These are phyloP conservation scores for Leucophora obtusa DNA, from an alignment of 2,888 invertebrate species.

Conservation along the genomic window DNA sequence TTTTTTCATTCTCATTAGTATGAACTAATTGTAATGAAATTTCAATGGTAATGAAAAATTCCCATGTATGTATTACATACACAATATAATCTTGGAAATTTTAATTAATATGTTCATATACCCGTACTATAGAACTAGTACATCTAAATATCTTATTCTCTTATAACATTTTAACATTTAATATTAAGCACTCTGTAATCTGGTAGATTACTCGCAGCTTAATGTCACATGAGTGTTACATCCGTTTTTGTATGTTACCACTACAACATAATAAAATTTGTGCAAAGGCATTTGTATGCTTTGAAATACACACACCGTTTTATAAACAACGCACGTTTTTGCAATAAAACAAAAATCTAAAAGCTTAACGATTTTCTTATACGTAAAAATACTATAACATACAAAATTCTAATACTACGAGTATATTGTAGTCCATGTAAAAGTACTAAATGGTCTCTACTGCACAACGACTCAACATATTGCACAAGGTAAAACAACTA, in stretches of 20 bases:
- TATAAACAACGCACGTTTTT: slow-evolving; percentile 47
- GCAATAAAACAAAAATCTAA: slow-evolving; percentile 45
- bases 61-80: no score
- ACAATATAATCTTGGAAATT: background rate
- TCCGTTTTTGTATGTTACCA: slow-evolving; percentile 22
- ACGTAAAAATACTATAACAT: background rate
- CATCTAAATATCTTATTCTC: background rate
- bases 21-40: no score
- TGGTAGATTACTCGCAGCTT: slow-evolving; percentile 21
- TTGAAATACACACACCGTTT: slow-evolving; percentile 20
- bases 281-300: background rate
- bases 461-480: background rate
- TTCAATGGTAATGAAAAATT: no score
- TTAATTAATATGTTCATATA: background rate
- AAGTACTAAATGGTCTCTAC: slow-evolving; percentile 4
- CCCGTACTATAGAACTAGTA: background rate
- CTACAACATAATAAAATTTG: slow-evolving; percentile 2
- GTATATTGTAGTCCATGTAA: background rate
- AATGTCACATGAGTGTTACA: slow-evolving; percentile 35
- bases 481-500: slow-evolving; percentile 12
- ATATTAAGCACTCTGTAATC: slow-evolving; percentile 32
- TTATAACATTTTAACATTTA: background rate
- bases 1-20: no score
- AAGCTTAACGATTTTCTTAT: slow-evolving; percentile 37
- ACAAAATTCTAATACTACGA: background rate